Percentiles rank a stretch among this genome's conserved stretches.
Conservation (phyloP, 1,140 invertebrate genomes). For the Apis cerana region DNA sequence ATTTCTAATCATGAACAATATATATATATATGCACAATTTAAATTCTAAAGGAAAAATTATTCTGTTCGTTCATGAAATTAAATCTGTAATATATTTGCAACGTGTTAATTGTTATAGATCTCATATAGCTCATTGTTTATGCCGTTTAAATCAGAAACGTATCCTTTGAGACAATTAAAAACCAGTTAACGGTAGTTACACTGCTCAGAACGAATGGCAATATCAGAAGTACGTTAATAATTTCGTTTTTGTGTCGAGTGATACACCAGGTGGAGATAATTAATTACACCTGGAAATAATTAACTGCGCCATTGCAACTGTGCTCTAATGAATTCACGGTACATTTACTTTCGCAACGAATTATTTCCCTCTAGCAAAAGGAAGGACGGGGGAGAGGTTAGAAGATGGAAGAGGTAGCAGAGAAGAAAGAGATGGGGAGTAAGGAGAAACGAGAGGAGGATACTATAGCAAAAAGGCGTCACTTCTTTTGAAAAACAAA, state of each 20-base stretch:
- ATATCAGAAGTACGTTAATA: conserved; percentile 14
- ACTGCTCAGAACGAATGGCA: not conserved
- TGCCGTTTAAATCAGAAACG: not conserved
- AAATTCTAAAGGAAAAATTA: too few relatives aligned
- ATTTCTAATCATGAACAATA: too few relatives aligned
- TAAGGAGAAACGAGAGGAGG: not conserved
- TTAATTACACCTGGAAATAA: conserved; percentile 51
- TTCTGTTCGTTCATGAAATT: too few relatives aligned
- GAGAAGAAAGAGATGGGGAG: too few relatives aligned
- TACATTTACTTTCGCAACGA: conserved; percentile 47
- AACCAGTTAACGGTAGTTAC: not conserved
- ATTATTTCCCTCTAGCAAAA: conserved; percentile 26
- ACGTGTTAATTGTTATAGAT: too few relatives aligned
- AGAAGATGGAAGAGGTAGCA: too few relatives aligned
- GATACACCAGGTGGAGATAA: conserved; percentile 38
- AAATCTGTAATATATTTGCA: too few relatives aligned
- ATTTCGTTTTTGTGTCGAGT: conserved; percentile 14
- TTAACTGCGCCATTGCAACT: conserved; percentile 43
- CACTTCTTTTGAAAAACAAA: conserved; percentile 36
- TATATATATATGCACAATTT: too few relatives aligned
- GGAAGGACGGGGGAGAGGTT: not conserved
- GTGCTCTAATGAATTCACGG: conserved; percentile 46
- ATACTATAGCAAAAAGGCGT: not conserved
- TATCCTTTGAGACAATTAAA: conserved; percentile 10
- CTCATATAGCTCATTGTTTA: not conserved